Evolutionary conservation across 2,113 vertebrate species (phyloP).

Genomic region (Strigops habroptila): DNA sequence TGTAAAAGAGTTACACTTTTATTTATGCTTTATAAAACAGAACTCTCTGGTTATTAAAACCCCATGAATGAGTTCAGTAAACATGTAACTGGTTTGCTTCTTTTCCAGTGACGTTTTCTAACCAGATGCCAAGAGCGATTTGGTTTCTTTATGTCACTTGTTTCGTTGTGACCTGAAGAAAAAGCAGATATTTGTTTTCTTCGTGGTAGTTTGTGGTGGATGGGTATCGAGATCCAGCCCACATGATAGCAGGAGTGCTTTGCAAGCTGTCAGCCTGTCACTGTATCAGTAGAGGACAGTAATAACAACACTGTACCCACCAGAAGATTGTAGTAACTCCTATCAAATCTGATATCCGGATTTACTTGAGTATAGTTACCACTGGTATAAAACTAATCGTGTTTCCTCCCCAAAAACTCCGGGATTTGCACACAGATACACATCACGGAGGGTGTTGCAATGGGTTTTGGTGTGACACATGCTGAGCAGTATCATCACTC

Average conservation of each 20-base stretch:
- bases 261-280: not conserved
- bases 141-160: not conserved
- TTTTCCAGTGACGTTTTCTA: not conserved
- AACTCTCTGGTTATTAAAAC: not conserved
- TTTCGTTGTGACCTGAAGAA: not conserved
- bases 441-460: not conserved
- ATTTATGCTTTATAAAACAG: not conserved
- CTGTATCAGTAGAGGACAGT: not conserved
- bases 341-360: not conserved
- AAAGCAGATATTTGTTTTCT: not conserved
- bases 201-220: not conserved
- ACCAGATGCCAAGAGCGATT: not conserved
- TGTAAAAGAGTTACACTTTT: not conserved
- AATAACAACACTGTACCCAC: not conserved
- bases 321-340: not conserved
- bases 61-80: not conserved
- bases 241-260: not conserved
- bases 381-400: fast-evolving
- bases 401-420: not conserved
- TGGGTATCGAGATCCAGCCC: not conserved
- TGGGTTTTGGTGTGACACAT: not conserved
- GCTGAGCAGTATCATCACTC: not conserved
- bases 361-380: not conserved
- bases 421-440: not conserved
- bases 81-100: not conserved